Base-by-base conservation (phyloP, 2,113 vertebrate species). In the Lophius piscatorius region DNA sequence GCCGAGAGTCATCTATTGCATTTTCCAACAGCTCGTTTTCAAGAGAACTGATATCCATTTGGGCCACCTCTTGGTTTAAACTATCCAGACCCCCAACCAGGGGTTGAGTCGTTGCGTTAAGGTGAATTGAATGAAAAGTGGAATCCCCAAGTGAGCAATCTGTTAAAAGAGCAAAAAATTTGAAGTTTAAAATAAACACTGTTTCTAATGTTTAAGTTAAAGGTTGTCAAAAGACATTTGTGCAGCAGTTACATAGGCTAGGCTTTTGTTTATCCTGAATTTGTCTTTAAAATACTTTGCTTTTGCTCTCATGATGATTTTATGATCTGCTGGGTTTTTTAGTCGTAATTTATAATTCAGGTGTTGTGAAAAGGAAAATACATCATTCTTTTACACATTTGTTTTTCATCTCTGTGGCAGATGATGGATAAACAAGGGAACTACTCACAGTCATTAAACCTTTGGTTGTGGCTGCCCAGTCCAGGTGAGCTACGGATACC, bases 1-100 rank as follows among this genome's bases (percentile, higher is more conserved):
- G 80, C 0, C 64, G 82, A 76, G 80, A 81, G 26, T 89, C 85
- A 70, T 92, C 84, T 39, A 89, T 23, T 61, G 83, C 8, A 18
- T 63, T 84, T 61, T 89, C 84, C 1, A 82, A 8, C 1, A 63
- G 77, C n/a, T 89, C 70, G 14, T 80, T 88, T 61, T 63, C 74
- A 54, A 71, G 41, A 44, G 14, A 9, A 14, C 1, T 11, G 70
- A 75, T 69, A 34, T 71, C 20, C 2, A 23, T 73, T 12, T 6
- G 38, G 16, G 45, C 40, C 17, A 24, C 51, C 22, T 70, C 71
- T 42, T 69, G 48, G 29, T 76, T 64, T 57, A 34, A 60, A 63
- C 13, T 35, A 23, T 76, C 74, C 45, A 54, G 48, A 59, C 54
- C 55, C 38, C 2, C 63, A 44, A 34, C 50, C 31, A 38, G 9